Percentiles rank a stretch among this genome's conserved stretches.
These are phyloP conservation scores for Anadara kagoshimensis DNA, from an alignment of 1,140 invertebrate genomes.

Conservation along the genomic window DNA sequence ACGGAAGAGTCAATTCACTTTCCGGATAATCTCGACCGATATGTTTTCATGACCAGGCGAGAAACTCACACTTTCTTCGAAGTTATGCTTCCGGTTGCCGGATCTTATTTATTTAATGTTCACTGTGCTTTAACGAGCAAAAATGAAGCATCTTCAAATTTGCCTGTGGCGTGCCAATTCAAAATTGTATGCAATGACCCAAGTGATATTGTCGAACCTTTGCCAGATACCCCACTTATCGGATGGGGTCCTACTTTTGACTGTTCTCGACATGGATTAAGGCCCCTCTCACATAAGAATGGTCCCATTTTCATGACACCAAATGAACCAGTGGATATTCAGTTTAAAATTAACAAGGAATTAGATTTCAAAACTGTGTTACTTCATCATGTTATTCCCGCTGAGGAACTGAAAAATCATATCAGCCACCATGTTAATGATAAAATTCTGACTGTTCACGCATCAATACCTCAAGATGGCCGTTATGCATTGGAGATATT, in stretches of 20 bases:
- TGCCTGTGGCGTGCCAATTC: conserved; percentile 9
- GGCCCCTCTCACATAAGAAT: conserved; percentile 22
- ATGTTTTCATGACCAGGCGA: conserved; percentile 30
- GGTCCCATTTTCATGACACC: conserved; percentile 26
- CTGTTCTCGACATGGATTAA: conserved; percentile 15
- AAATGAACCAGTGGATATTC: conserved; percentile 14
- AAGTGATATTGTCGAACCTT: conserved; percentile 6
- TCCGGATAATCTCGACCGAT: conserved; percentile 17
- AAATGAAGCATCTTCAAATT: neutral
- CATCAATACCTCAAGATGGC: conserved; percentile 25
- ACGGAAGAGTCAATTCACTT: neutral
- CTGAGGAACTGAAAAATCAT: conserved; percentile 12
- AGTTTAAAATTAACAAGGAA: conserved; percentile 17
- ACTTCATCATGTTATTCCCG: neutral
- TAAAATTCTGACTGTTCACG: conserved; percentile 1
- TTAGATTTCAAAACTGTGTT: conserved; percentile 32
- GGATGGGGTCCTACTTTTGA: conserved; percentile 36
- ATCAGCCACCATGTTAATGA: conserved; percentile 4
- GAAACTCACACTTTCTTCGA: conserved; percentile 26
- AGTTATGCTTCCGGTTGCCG: conserved; percentile 12
- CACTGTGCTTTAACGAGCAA: conserved; percentile 3
- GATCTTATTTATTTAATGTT: conserved; percentile 18
- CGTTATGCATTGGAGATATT: conserved; percentile 23
- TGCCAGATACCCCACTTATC: conserved; percentile 23
- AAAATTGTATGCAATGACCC: conserved; percentile 19